phyloP scores from a whole-genome alignment of 2,113 vertebrate genomes.

The Seriola rivoliana region DNA sequence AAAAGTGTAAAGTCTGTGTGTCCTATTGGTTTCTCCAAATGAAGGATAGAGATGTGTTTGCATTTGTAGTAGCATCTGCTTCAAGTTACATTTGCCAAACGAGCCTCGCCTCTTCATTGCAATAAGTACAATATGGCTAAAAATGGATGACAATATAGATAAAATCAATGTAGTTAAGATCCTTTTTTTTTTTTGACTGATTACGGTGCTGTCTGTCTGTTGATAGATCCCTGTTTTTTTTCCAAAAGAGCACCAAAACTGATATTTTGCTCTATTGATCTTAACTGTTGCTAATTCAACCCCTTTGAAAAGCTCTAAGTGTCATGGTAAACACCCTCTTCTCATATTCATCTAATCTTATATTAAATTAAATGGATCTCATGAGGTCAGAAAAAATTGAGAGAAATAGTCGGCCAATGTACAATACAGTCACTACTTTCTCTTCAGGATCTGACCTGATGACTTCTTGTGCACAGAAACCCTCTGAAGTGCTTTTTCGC shows the following conservation, averaged over 20 bases:
- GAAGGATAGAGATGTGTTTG: constrained; percentile 40
- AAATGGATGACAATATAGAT: neutral
- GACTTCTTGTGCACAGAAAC: neutral
- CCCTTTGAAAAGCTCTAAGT: neutral
- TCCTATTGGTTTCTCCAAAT: constrained; percentile 18
- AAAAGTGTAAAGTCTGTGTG: constrained; percentile 10
- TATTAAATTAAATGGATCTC: neutral
- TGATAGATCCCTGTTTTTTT: no score
- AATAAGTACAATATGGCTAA: neutral
- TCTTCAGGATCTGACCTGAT: neutral
- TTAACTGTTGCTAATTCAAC: neutral
- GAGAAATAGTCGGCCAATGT: neutral
- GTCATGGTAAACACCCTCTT: neutral
- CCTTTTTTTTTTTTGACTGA: neutral
- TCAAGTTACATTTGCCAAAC: neutral
- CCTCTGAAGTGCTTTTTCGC: constrained; percentile 11
- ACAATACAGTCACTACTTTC: neutral
- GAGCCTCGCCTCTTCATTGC: neutral
- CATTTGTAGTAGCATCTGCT: neutral
- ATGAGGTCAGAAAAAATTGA: neutral
- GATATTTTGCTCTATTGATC: neutral
- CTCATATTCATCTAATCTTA: neutral
- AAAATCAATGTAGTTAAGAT: neutral
- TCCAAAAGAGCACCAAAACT: no score
- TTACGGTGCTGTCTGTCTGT: neutral